These are phyloP conservation scores for Eulacestoma nigropectus DNA, from an alignment of 2,113 vertebrate genomes.

Conservation along the genomic window DNA sequence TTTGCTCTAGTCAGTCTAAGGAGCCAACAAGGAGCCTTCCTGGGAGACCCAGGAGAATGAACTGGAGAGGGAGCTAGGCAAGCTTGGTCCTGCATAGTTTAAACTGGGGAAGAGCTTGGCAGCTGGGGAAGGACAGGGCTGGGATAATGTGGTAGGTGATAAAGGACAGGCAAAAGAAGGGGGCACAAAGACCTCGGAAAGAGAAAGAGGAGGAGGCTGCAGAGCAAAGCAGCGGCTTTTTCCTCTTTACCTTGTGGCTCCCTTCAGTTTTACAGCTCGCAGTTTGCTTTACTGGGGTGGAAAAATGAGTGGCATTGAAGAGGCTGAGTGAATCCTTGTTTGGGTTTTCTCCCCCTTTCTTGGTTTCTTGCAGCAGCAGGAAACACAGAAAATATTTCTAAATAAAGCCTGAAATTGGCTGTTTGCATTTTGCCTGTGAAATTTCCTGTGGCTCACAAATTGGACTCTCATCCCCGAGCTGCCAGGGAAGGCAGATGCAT, in stretches of 20 bases:
- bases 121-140: neutral
- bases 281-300: neutral
- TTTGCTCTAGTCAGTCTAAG: neutral
- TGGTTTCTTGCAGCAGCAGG: slow-evolving; percentile 35
- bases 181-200: accelerated
- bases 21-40: neutral
- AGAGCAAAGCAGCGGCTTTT: neutral
- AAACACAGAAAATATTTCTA: slow-evolving; percentile 30
- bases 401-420: slow-evolving; percentile 42
- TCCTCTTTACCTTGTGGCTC: neutral
- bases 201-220: neutral
- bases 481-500: neutral
- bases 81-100: neutral
- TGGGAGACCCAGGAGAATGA: neutral
- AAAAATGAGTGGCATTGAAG: slow-evolving; percentile 11
- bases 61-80: accelerated
- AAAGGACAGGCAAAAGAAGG: neutral
- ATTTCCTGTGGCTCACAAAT: slow-evolving; percentile 34
- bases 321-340: slow-evolving; percentile 21
- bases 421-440: slow-evolving; percentile 33
- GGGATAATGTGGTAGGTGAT: accelerated
- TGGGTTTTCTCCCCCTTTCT: neutral
- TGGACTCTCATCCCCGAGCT: neutral
- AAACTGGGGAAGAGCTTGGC: accelerated
- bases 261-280: neutral